Evolutionary conservation across 1,140 invertebrate genomes (phyloP).

Genomic region (Drosophila pandora): DNA sequence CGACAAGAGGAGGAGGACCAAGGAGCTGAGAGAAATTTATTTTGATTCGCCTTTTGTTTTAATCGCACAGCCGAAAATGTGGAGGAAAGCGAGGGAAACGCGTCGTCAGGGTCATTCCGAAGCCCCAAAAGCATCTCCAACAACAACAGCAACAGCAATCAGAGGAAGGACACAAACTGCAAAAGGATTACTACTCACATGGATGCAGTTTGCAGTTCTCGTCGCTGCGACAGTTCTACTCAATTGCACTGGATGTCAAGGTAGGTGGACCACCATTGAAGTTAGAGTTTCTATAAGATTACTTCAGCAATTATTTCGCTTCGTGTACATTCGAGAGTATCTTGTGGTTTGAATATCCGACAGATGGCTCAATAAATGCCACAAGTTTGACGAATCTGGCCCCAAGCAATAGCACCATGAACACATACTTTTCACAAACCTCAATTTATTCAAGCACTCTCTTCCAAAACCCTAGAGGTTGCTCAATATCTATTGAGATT

Average conservation of each 20-base stretch:
- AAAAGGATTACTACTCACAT: constrained; percentile 65
- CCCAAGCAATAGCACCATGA: constrained; percentile 13
- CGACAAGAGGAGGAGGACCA: constrained; percentile 3
- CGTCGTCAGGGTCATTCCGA: constrained; percentile 66
- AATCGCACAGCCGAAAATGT: constrained; percentile 27
- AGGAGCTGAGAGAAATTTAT: constrained; percentile 5
- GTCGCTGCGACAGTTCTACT: constrained; percentile 63
- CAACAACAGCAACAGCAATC: constrained; percentile 19
- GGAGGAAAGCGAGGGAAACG: constrained; percentile 51
- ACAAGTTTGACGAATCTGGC: constrained; percentile 31
- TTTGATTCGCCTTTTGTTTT: constrained; percentile 46
- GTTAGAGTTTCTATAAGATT: no score
- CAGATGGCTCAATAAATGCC: constrained; percentile 28
- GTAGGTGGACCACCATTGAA: no score
- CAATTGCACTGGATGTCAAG: constrained; percentile 66
- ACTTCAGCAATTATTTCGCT: background rate
- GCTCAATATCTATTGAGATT: constrained; percentile 25
- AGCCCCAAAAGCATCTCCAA: constrained; percentile 21
- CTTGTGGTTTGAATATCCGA: constrained; percentile 12
- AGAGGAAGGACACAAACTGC: constrained; percentile 25
- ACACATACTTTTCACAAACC: constrained; percentile 22
- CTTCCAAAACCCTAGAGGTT: constrained; percentile 27
- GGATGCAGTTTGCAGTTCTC: constrained; percentile 60
- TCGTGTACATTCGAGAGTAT: background rate
- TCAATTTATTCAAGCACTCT: constrained; percentile 31